Percentiles rank a stretch among this genome's conserved stretches.
These are phyloP conservation scores for Chrysodeixis includens DNA, from an alignment of 2,888 invertebrate genomes.

Conservation along the genomic window DNA sequence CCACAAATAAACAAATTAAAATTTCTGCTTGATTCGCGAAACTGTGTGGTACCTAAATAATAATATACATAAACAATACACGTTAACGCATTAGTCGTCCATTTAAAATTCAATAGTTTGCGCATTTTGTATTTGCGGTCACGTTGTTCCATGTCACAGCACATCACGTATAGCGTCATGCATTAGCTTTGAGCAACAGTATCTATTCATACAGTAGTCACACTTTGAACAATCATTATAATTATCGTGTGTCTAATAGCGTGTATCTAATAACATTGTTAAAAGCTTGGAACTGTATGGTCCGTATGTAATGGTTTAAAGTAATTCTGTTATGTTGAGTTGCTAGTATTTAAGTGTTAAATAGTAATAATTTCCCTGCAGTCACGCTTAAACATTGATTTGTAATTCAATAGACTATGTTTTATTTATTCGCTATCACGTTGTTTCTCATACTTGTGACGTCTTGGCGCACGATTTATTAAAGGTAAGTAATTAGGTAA, in stretches of 20 bases:
- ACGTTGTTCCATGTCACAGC: constrained; percentile 39
- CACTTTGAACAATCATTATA: constrained; percentile 7
- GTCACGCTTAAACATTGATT: background rate
- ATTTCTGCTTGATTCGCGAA: too few relatives aligned
- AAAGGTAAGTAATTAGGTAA: background rate
- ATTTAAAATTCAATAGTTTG: constrained; percentile 45
- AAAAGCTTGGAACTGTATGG: background rate
- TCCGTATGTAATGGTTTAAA: background rate
- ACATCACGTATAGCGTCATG: constrained; percentile 28
- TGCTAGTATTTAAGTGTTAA: background rate
- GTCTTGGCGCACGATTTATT: background rate
- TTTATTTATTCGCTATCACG: background rate
- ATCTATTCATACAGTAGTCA: constrained; percentile 25
- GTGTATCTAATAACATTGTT: background rate
- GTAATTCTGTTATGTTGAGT: too few relatives aligned
- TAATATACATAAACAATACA: constrained; percentile 16
- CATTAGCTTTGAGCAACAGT: constrained; percentile 33
- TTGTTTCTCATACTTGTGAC: background rate
- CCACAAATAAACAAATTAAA: too few relatives aligned
- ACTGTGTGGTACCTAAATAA: background rate
- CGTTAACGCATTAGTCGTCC: constrained; percentile 34
- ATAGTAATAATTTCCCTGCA: background rate
- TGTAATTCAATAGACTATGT: background rate
- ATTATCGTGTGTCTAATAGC: background rate
- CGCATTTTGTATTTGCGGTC: constrained; percentile 47